These are phyloP conservation scores for Lasioglossum villosulum DNA, from an alignment of 2,888 invertebrate genomes.

Conservation along the genomic window DNA sequence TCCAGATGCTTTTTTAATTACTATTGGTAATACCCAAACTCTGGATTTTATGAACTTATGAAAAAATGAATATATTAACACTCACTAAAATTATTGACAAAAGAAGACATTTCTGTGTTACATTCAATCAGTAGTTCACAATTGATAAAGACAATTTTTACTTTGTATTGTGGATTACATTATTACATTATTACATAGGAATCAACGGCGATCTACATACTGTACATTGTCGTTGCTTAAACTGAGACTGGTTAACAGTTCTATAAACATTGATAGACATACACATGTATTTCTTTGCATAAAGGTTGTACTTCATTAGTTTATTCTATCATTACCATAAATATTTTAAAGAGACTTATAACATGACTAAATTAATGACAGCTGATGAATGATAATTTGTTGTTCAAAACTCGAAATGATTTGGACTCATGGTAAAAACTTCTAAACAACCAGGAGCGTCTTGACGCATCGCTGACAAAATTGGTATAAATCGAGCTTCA, in stretches of 20 bases:
- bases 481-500: conserved; percentile 9
- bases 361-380: neutral
- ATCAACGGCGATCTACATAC: too few species aligned
- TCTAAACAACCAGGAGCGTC: neutral
- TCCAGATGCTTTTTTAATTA: neutral
- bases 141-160: neutral
- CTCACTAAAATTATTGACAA: neutral
- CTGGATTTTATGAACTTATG: neutral
- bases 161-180: too few species aligned
- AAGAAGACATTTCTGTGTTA: neutral
- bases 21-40: neutral
- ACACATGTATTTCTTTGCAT: neutral
- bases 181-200: too few species aligned
- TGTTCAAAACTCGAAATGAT: neutral
- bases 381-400: neutral
- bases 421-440: neutral
- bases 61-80: too few species aligned
- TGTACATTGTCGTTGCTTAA: too few species aligned
- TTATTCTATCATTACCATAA: too few species aligned
- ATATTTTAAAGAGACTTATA: too few species aligned
- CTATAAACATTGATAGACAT: too few species aligned
- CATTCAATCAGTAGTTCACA: too few species aligned
- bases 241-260: too few species aligned
- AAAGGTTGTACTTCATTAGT: neutral
- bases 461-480: neutral